Evolutionary conservation across 2,888 invertebrate genomes (phyloP).

Genomic region (Metellina segmentata): DNA sequence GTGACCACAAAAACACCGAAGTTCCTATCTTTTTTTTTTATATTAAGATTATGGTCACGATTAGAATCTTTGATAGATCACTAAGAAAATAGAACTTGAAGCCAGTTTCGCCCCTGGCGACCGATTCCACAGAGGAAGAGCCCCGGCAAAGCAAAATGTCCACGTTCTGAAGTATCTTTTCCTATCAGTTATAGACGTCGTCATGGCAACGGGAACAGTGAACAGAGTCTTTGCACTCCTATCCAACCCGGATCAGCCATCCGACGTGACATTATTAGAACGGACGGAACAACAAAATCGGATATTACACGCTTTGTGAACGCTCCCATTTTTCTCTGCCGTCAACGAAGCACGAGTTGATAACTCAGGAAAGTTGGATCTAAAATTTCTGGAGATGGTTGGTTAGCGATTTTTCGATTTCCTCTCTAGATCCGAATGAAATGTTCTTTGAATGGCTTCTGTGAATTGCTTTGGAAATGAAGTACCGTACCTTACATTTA

Average conservation of each 20-base stretch:
- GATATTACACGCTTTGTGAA: not conserved
- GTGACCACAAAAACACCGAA: not conserved
- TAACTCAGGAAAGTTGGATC: not conserved
- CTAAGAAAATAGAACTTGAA: not conserved
- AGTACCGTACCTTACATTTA: too few relatives aligned
- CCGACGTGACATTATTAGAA: not conserved
- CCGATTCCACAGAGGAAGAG: not conserved
- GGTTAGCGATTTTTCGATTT: too few relatives aligned
- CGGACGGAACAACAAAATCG: slow-evolving; percentile 1
- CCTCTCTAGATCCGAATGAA: too few relatives aligned
- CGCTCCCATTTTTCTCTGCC: not conserved
- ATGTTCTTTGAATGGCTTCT: too few relatives aligned
- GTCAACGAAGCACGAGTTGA: not conserved
- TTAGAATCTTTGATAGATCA: not conserved
- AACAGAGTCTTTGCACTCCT: not conserved
- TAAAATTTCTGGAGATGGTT: too few relatives aligned
- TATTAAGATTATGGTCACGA: not conserved
- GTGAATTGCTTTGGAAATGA: too few relatives aligned
- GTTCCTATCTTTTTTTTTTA: not conserved
- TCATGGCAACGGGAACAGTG: slow-evolving; percentile 6
- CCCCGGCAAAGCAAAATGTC: not conserved
- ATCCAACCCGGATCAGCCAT: not conserved
- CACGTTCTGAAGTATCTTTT: not conserved
- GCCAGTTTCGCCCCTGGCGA: not conserved
- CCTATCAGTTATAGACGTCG: slow-evolving; percentile 10